phyloP scores from a whole-genome alignment of 1,140 invertebrate genomes.

The Chironomus striatipennis region DNA sequence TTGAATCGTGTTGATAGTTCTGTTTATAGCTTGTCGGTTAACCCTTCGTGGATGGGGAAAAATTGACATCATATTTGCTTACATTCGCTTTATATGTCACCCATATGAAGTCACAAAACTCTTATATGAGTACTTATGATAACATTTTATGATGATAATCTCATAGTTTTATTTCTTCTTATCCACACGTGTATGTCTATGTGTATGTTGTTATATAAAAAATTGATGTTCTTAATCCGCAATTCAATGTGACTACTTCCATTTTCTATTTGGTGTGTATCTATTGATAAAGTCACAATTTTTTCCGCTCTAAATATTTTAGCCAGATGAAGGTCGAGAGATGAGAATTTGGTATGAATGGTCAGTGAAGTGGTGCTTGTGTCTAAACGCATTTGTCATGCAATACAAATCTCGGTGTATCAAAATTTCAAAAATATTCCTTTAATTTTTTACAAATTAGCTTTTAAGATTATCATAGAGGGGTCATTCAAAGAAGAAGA shows the following conservation, averaged over 20 bases:
- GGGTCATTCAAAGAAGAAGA: too few relatives aligned
- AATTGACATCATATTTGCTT: background rate
- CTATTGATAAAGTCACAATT: too few relatives aligned
- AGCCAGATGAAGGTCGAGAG: too few relatives aligned
- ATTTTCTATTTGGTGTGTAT: background rate
- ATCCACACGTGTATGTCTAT: too few relatives aligned
- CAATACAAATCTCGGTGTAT: too few relatives aligned
- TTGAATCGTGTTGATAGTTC: constrained; percentile 16
- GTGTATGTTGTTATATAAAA: background rate
- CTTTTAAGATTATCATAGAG: too few relatives aligned
- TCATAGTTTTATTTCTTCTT: background rate
- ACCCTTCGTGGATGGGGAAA: background rate
- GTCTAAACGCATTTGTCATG: too few relatives aligned
- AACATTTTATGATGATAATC: constrained; percentile 8
- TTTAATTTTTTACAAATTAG: too few relatives aligned
- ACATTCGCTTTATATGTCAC: background rate
- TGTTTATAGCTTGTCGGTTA: background rate
- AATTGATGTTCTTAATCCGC: constrained; percentile 1
- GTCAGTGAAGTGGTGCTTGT: too few relatives aligned
- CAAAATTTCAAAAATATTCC: too few relatives aligned
- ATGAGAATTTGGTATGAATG: too few relatives aligned
- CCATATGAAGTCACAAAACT: background rate
- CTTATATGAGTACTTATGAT: background rate
- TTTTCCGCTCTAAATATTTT: too few relatives aligned
- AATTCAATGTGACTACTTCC: background rate